A percentile compares a stretch with the other conserved stretches of the same genome.
Evolutionary conservation across 2,113 vertebrate genomes (phyloP).

Genomic region (Poeciliopsis occidentalis): DNA sequence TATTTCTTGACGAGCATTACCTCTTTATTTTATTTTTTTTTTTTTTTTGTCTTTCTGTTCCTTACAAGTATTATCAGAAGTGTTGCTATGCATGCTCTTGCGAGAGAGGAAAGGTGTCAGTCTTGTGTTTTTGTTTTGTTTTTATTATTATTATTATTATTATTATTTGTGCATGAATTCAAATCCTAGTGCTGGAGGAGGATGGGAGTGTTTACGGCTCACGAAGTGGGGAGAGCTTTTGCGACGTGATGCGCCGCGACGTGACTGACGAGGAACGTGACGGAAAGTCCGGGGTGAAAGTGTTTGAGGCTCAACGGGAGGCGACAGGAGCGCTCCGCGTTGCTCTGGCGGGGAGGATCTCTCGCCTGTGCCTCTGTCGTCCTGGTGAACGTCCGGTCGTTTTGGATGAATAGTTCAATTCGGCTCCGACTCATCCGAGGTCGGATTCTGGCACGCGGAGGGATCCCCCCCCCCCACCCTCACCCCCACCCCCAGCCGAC

Average conservation of each 20-base stretch:
- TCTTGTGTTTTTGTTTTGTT: not conserved
- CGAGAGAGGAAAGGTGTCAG: slow-evolving; percentile 28
- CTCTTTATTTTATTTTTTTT: slow-evolving; percentile 37
- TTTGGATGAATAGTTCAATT: slow-evolving; percentile 44
- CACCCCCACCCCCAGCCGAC: not conserved
- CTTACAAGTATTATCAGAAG: slow-evolving; percentile 73
- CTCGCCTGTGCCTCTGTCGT: slow-evolving; percentile 39
- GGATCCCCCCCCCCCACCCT: not conserved
- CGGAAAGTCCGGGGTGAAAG: slow-evolving; percentile 13
- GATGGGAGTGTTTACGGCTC: slow-evolving; percentile 11
- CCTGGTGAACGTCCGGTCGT: slow-evolving; percentile 35
- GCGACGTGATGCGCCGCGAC: not conserved
- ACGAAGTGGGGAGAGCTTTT: not conserved
- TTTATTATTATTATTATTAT: no score
- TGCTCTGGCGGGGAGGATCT: slow-evolving; percentile 39
- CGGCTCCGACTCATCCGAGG: not conserved
- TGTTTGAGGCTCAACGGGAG: not conserved
- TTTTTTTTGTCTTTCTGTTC: slow-evolving; percentile 48
- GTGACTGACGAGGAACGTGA: not conserved
- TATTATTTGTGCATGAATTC: slow-evolving; percentile 68
- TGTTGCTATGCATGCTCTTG: slow-evolving; percentile 77
- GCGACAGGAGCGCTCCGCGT: slow-evolving; percentile 8
- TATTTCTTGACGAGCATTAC: slow-evolving; percentile 63
- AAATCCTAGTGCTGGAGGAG: slow-evolving; percentile 67
- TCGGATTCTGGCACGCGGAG: not conserved